Percentiles rank a stretch among this genome's conserved stretches.
phyloP scores from a whole-genome alignment of 1,140 invertebrate species.

The Ostrea denselamellosa region DNA sequence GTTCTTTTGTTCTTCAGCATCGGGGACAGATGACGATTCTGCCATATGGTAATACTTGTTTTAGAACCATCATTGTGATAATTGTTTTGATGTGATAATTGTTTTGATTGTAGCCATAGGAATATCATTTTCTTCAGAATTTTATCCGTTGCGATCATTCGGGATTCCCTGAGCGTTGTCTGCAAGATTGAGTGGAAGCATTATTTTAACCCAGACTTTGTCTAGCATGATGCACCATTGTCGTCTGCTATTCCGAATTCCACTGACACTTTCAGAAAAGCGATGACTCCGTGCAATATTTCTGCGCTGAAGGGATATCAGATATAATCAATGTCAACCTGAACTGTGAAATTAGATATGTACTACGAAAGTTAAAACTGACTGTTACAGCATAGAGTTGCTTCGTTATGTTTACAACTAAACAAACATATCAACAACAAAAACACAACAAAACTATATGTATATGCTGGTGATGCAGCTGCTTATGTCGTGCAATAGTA shows the following conservation, averaged over 20 bases:
- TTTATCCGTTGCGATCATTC: neutral
- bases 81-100: conserved; percentile 35
- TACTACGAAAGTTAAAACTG: neutral
- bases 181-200: neutral
- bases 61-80: neutral
- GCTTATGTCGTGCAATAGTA: neutral
- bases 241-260: conserved; percentile 14
- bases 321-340: neutral
- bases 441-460: no score
- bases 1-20: conserved; percentile 12
- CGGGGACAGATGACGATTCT: neutral
- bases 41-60: conserved; percentile 3
- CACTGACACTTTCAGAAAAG: neutral
- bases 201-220: conserved; percentile 5
- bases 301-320: neutral
- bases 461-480: neutral
- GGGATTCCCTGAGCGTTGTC: conserved; percentile 10
- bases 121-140: neutral
- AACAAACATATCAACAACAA: conserved; percentile 30
- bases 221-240: conserved; percentile 7
- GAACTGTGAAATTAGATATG: conserved; percentile 26
- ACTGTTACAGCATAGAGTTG: neutral
- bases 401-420: neutral
- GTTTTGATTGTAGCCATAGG: conserved; percentile 15
- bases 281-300: conserved; percentile 29